Conservation (phyloP, 2,888 invertebrate species). For the Dryobotodes eremita region DNA sequence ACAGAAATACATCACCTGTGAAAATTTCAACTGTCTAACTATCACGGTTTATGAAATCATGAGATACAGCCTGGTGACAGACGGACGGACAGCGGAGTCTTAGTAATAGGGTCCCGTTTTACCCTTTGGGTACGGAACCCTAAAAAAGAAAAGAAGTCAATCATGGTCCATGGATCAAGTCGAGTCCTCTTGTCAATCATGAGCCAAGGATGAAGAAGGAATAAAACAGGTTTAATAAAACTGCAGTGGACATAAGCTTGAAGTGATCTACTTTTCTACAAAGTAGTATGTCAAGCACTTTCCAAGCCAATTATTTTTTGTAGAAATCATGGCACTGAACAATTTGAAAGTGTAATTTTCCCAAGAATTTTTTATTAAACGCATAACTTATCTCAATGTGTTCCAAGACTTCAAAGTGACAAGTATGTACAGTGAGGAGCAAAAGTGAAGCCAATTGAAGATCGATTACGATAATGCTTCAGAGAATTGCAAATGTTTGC, state of each 20-base stretch:
- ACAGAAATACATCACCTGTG: no score
- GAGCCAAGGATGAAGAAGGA: not conserved
- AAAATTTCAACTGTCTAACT: no score
- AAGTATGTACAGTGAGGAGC: conserved; percentile 17
- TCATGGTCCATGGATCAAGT: not conserved
- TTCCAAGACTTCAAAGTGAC: conserved; percentile 32
- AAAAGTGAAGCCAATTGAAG: conserved; percentile 42
- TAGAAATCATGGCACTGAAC: not conserved
- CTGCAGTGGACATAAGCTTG: not conserved
- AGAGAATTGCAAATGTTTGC: conserved; percentile 21
- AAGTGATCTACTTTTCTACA: not conserved
- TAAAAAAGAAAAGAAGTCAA: not conserved
- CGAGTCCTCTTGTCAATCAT: not conserved
- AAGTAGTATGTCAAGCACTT: not conserved
- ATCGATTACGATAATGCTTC: conserved; percentile 46
- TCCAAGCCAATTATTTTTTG: not conserved
- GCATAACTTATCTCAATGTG: conserved; percentile 19
- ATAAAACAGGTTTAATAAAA: not conserved
- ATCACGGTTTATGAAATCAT: no score
- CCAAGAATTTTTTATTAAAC: conserved; percentile 20
- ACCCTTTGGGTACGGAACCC: no score
- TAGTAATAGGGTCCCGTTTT: no score
- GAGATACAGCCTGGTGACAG: no score
- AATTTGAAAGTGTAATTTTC: conserved; percentile 24
- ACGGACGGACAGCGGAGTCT: no score